Base-by-base conservation (phyloP, 2,888 invertebrate species). In the Drosophila glabriapex region DNA sequence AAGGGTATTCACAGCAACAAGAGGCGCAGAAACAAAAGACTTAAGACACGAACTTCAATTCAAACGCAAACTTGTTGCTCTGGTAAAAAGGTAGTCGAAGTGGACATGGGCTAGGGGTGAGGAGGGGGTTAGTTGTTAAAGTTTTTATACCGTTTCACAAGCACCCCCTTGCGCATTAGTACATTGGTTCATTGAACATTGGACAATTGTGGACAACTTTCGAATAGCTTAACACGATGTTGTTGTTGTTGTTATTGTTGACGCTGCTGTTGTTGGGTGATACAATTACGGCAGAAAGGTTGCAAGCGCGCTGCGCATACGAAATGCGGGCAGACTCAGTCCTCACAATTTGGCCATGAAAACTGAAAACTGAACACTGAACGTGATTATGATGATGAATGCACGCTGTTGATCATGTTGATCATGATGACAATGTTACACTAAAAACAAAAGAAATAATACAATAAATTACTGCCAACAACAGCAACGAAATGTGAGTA, bases 101-200 rank as follows among this genome's bases (percentile, higher is more conserved):
- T 46, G 25, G 46, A 25, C 16, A 16, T 22, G 29, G 46, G 56
- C 19, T 50, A 41, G 10, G n/a, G n/a, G 31, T 37, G 29, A 22
- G 33, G 35, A 25, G 55, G 35, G 19, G 5, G 9, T 10, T 22
- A 46, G 16, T 37, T 55, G 9, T 10, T 28, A 46, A 43, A 78
- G 74, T 68, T 83, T 78, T 25, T 46, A 46, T 25, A 25, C 25
- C 16, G 25, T 46, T 25, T 43, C n/a, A 41, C 41, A 41, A 22
- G 41, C 41, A 22, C 41, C 41, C 41, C 43, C 43, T 43, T 25
- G 46, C 9, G 46, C 46, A 46, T 46, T 46, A 46, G 25, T 60
- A 69, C 66, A 71, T 67, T 76, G 89, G 89, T 86, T 89, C 85
- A 85, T 86, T 89, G 86, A 85, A 78, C 84, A 83, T 68, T 70